A percentile compares a stretch with the other conserved stretches of the same genome.
Evolutionary conservation across 2,797 vertebrate species (phyloP).

Genomic region (Macropus fuliginosus): DNA sequence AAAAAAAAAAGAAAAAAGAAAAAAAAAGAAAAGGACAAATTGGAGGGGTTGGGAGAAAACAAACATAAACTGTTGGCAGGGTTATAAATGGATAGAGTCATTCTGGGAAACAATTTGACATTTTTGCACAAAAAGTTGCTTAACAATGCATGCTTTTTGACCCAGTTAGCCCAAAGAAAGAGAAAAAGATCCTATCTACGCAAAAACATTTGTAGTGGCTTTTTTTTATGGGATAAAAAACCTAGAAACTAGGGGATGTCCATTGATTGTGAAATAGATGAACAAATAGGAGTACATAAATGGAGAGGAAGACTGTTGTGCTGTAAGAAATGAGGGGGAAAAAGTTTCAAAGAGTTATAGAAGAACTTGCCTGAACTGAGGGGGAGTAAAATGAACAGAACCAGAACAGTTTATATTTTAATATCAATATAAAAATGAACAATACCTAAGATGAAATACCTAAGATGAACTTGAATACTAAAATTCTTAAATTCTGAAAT

Average conservation of each 20-base stretch:
- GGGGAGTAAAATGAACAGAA: background rate
- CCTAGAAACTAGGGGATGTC: background rate
- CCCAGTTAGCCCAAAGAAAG: background rate
- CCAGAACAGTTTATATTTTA: background rate
- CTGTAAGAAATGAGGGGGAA: background rate
- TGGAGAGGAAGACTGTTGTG: background rate
- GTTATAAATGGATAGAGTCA: background rate
- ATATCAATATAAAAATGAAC: too few relatives aligned
- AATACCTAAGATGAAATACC: too few relatives aligned
- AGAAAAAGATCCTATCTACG: background rate
- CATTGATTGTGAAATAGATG: background rate
- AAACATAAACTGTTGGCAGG: background rate
- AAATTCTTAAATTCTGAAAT: too few relatives aligned
- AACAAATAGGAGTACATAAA: background rate
- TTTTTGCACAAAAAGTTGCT: background rate
- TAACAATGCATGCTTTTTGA: background rate
- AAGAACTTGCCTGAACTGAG: background rate
- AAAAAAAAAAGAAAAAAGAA: too few relatives aligned
- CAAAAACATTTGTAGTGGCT: background rate
- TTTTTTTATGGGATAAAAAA: background rate
- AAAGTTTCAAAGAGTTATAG: background rate
- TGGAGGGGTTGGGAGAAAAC: background rate
- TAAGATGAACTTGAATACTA: too few relatives aligned
- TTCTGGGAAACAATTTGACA: background rate
- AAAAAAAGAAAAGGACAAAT: background rate